Percentiles rank a stretch among this genome's conserved stretches.
phyloP scores from a whole-genome alignment of 2,888 invertebrate species.

The Clivina fossor region DNA sequence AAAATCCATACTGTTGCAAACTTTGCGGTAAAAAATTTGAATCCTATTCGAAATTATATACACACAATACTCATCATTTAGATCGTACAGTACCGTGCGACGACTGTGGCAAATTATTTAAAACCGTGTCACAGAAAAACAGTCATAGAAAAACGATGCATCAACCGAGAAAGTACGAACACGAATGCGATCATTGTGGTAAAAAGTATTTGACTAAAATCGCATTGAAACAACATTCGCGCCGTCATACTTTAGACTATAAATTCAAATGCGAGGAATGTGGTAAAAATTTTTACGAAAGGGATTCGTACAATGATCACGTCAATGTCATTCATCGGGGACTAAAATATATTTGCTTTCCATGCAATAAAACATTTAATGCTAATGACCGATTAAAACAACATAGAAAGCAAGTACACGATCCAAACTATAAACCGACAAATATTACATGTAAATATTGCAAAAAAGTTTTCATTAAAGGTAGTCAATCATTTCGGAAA shows the following conservation, averaged over 20 bases:
- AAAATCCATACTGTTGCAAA: too few species aligned
- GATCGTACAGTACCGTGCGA: too few species aligned
- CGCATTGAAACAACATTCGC: constrained; percentile 19
- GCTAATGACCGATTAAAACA: background rate
- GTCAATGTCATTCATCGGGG: constrained; percentile 35
- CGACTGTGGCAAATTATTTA: too few species aligned
- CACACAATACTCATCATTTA: too few species aligned
- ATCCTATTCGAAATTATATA: too few species aligned
- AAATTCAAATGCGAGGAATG: constrained; percentile 33
- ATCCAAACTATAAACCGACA: constrained; percentile 3
- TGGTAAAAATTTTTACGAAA: constrained; percentile 39
- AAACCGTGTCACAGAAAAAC: too few species aligned
- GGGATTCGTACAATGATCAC: constrained; percentile 41
- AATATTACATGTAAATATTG: constrained; percentile 3
- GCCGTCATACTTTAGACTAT: constrained; percentile 25
- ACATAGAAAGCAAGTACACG: constrained; percentile 21
- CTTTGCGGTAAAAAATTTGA: too few species aligned
- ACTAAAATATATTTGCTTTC: constrained; percentile 29
- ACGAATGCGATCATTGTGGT: constrained; percentile 54
- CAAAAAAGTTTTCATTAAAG: background rate
- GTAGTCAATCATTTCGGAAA: background rate
- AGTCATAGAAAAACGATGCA: too few species aligned
- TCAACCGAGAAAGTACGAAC: too few species aligned
- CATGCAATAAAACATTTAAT: constrained; percentile 34
- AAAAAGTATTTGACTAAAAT: constrained; percentile 50